These are phyloP conservation scores for Archocentrus centrarchus DNA, from an alignment of 2,113 vertebrate species.

Conservation along the genomic window DNA sequence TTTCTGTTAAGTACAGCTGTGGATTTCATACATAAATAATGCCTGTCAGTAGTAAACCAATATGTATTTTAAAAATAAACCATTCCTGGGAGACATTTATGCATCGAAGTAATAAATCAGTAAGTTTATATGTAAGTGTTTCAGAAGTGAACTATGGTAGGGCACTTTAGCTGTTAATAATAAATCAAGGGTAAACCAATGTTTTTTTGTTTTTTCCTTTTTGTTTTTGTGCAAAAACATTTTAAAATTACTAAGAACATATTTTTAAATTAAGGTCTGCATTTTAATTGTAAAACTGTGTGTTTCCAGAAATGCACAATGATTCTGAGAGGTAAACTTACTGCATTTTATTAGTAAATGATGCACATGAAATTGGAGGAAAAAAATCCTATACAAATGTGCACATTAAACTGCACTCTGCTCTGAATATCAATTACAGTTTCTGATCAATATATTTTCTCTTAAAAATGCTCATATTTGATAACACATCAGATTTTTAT, in stretches of 20 bases:
- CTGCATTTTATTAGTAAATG: neutral
- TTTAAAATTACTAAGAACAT: neutral
- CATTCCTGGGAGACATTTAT: neutral
- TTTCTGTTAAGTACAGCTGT: slow-evolving; percentile 4
- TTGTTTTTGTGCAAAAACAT: neutral
- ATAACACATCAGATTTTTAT: neutral
- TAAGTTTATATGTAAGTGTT: neutral
- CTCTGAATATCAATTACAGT: neutral
- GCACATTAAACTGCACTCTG: neutral
- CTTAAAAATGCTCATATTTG: neutral
- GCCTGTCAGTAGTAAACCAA: slow-evolving; percentile 49
- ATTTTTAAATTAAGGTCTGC: neutral
- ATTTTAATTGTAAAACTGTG: neutral
- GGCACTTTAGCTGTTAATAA: slow-evolving; percentile 25
- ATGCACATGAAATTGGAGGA: neutral
- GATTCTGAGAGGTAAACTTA: neutral
- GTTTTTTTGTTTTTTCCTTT: neutral
- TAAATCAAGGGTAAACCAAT: slow-evolving; percentile 19
- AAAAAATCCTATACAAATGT: neutral
- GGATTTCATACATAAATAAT: slow-evolving; percentile 18
- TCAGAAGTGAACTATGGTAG: neutral
- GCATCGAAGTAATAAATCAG: neutral
- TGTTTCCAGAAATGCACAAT: neutral
- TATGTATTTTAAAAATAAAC: slow-evolving; percentile 2
- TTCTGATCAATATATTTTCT: neutral